These are phyloP conservation scores for Heterodera carotae DNA, from an alignment of 1,140 invertebrate genomes.

Conservation along the genomic window DNA sequence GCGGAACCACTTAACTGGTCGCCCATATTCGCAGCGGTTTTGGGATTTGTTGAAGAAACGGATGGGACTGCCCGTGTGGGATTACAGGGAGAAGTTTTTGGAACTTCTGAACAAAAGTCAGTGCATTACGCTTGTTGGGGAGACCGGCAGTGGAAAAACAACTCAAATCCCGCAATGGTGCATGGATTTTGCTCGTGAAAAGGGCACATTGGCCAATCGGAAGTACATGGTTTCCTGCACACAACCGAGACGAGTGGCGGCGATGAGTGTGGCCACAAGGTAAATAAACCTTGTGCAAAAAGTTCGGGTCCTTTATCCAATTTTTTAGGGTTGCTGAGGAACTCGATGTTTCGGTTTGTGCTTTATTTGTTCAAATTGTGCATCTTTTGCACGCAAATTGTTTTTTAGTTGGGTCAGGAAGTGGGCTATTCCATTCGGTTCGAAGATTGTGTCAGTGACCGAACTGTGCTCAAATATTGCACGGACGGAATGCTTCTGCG, in stretches of 20 bases:
- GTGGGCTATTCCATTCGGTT: constrained; percentile 99
- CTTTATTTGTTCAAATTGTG: background rate
- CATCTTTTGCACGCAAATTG: background rate
- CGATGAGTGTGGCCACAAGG: constrained; percentile 93
- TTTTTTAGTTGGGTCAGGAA: constrained; percentile 80
- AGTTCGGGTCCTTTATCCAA: background rate
- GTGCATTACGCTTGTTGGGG: constrained; percentile 85
- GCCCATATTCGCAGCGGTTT: constrained; percentile 61
- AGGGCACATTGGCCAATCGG: constrained; percentile 63
- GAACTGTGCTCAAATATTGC: constrained; percentile 92
- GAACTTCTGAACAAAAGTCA: constrained; percentile 84
- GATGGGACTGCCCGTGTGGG: constrained; percentile 90
- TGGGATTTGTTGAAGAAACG: constrained; percentile 76
- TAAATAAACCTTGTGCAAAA: background rate
- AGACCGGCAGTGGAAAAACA: constrained; percentile 95
- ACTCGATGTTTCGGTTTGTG: constrained; percentile 83
- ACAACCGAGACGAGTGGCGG: constrained; percentile 92
- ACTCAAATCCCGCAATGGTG: constrained; percentile 86
- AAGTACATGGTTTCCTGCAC: constrained; percentile 90
- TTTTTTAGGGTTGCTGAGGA: constrained; percentile 85
- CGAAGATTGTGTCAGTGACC: constrained; percentile 94
- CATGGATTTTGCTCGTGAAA: constrained; percentile 77
- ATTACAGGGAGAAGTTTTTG: constrained; percentile 94
- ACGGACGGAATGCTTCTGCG: constrained; percentile 99
- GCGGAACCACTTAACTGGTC: constrained; percentile 41